Conservation (phyloP, 1,140 invertebrate genomes). For the Aporrectodea caliginosa region DNA sequence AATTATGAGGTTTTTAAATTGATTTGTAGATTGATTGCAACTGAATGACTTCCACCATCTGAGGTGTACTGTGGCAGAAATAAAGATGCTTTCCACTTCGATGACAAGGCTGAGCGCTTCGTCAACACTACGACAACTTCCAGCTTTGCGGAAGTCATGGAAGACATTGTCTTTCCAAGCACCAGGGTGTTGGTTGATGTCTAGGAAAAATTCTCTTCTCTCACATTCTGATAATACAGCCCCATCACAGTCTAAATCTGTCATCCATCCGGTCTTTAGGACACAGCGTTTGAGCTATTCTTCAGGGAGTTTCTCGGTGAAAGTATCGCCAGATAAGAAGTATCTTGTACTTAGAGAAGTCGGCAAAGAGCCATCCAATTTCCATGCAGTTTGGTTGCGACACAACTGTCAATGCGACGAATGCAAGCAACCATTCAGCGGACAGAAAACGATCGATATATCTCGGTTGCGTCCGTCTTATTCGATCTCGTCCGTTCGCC, state of each 20-base stretch:
- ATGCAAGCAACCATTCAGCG: constrained; percentile 33
- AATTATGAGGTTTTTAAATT: too few species aligned
- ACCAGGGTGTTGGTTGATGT: not conserved
- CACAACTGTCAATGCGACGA: constrained; percentile 37
- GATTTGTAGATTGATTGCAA: too few species aligned
- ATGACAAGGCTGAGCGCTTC: too few species aligned
- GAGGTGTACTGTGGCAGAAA: too few species aligned
- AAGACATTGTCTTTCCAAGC: not conserved
- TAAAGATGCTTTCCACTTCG: too few species aligned
- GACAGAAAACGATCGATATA: constrained; percentile 30
- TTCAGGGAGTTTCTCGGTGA: not conserved
- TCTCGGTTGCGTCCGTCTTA: constrained; percentile 3
- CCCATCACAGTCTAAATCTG: not conserved
- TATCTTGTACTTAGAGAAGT: not conserved
- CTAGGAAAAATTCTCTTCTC: not conserved
- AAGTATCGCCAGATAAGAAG: not conserved
- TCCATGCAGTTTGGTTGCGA: constrained; percentile 33
- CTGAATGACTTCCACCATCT: too few species aligned
- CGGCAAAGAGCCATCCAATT: constrained; percentile 26
- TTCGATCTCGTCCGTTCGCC: constrained; percentile 3
- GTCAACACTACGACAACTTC: too few species aligned
- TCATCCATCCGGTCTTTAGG: not conserved
- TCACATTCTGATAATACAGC: not conserved
- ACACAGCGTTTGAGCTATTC: not conserved
- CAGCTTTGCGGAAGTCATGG: too few species aligned